Conservation (phyloP, 1,140 invertebrate species). For the Macrosteles quadrilineatus region DNA sequence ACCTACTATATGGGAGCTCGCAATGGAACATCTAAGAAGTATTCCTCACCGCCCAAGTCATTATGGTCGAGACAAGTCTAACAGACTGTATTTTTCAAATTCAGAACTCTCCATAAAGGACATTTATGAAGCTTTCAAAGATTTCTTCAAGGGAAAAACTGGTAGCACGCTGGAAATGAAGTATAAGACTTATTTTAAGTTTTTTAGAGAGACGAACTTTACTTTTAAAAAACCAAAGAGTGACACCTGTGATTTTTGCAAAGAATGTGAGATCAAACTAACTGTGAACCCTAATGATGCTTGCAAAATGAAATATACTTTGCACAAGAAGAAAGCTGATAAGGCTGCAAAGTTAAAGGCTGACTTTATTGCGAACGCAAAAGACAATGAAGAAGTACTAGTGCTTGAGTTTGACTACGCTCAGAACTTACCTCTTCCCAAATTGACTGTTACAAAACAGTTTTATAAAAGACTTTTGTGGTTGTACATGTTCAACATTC, state of each 20-base stretch:
- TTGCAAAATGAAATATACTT: constrained; percentile 11
- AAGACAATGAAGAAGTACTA: constrained; percentile 16
- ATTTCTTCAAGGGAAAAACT: background rate
- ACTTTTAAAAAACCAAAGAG: constrained; percentile 26
- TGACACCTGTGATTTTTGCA: constrained; percentile 33
- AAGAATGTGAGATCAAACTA: constrained; percentile 30
- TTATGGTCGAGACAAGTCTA: constrained; percentile 14
- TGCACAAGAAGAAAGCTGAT: constrained; percentile 25
- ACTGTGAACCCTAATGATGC: constrained; percentile 24
- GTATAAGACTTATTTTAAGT: constrained; percentile 30
- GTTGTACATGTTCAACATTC: constrained; percentile 34
- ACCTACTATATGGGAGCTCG: constrained; percentile 2
- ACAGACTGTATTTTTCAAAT: constrained; percentile 25
- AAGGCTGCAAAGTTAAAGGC: constrained; percentile 6
- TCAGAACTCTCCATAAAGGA: constrained; percentile 4
- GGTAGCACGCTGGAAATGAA: background rate
- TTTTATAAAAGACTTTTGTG: constrained; percentile 36
- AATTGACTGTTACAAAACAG: constrained; percentile 29
- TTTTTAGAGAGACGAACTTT: constrained; percentile 26
- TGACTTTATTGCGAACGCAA: background rate
- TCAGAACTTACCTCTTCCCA: constrained; percentile 35
- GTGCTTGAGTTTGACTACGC: constrained; percentile 36
- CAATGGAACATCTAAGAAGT: constrained; percentile 26
- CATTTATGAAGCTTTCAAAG: constrained; percentile 15
- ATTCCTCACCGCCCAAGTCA: constrained; percentile 17